Evolutionary conservation across 2,888 invertebrate genomes (phyloP), one percentile per base, ranked within the genome.

Genomic region (Philaethria dido): DNA sequence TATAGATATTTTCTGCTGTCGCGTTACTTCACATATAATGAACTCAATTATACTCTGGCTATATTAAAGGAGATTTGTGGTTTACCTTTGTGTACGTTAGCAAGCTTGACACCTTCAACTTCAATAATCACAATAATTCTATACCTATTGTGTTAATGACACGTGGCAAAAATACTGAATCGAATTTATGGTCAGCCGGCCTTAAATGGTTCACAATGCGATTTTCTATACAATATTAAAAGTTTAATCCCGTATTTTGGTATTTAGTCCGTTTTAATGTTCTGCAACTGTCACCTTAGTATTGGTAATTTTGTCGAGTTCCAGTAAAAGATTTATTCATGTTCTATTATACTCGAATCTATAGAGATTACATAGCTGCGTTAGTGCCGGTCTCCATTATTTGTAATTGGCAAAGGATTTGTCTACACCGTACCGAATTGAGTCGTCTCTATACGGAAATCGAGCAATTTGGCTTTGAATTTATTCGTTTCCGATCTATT

Each of bases 361-460:
- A 57, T 57, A 22, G 36, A 39, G 42, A 57, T 57, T 25, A 25
- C n/a, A 25, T 25, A 16, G 22, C 11, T 25, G 42, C 25, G 57
- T 57, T 57, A 57, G 42, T 57, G 25, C 42, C 22, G 57, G 13
- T 60, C 44, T 16, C 60, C 33, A 45, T 60, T 60, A 45, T 60
- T 20, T 67, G 68, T 76, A 76, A 77, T 77, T 75, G 73, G 71
- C 69, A 71, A 71, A 71, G 75, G 77, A 78, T 81, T 82, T 81
- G 86, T 85, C 84, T 80, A 81, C 77, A 75, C 82, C 79, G 78
- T 83, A 82, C 81, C 88, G 80, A 84, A 89, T 88, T 82, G 85
- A 86, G 80, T 85, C 79, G 83, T 87, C 80, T 79, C 79, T 84
- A 84, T 82, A 72, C 84, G 87, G 90, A 92, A 89, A 91, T 91